These are phyloP conservation scores for Pectinophora gossypiella DNA, from an alignment of 1,140 invertebrate species.

Conservation along the genomic window DNA sequence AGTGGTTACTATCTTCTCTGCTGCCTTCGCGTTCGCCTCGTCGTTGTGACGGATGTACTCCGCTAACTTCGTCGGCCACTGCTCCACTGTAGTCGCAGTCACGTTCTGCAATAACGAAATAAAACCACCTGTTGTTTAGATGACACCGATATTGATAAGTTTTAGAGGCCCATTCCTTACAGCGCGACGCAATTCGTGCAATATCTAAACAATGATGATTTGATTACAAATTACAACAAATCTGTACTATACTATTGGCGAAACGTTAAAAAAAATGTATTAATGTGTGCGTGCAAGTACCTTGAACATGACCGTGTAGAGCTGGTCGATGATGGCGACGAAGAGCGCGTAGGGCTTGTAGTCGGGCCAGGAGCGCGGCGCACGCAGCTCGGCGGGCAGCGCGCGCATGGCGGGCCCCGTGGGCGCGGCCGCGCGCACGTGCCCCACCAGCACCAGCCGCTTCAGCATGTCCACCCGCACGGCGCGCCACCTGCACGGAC, in stretches of 20 bases:
- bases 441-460: conserved; percentile 86
- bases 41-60: conserved; percentile 97
- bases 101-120: conserved; percentile 81
- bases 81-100: conserved; percentile 82
- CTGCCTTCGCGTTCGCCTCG: conserved; percentile 90
- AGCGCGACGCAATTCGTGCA: too few relatives aligned
- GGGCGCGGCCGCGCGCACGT: conserved; percentile 81
- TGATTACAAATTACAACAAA: too few relatives aligned
- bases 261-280: too few relatives aligned
- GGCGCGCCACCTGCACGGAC: conserved; percentile 75
- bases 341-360: conserved; percentile 93
- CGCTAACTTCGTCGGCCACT: conserved; percentile 92
- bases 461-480: conserved; percentile 84
- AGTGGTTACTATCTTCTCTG: conserved; percentile 86
- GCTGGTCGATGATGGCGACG: conserved; percentile 75
- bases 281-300: conserved; percentile 77
- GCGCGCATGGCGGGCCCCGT: conserved; percentile 71
- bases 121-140: too few relatives aligned
- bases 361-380: conserved; percentile 77
- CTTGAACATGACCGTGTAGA: conserved; percentile 72
- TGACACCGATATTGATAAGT: too few relatives aligned
- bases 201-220: too few relatives aligned
- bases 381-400: conserved; percentile 49
- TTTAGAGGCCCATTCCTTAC: too few relatives aligned
- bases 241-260: too few relatives aligned